Evolutionary conservation across 2,113 vertebrate species (phyloP), one percentile per base, ranked within the genome.

Genomic region (Labeo rohita): DNA sequence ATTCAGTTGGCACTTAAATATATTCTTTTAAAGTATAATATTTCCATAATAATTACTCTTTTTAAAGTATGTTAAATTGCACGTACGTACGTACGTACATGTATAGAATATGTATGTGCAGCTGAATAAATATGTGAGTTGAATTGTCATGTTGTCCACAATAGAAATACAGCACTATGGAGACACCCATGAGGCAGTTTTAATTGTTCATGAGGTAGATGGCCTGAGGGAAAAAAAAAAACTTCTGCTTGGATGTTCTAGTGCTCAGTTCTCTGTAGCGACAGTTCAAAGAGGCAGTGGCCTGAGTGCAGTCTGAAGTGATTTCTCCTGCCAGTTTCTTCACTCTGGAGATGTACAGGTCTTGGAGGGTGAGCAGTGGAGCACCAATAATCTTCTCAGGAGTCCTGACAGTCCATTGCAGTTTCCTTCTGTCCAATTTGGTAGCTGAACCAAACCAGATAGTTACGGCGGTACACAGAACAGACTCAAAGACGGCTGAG

Each of bases 141-240:
- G 56, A 59, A 59, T 3, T 59, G 56, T 21, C 18, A 59, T 3
- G 13, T 59, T 59, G 36, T 21, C 18, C 68, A 63, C 61, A 21
- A 21, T 10, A 72, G 34, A 18, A 72, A 10, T 45, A 16, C 16
- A 43, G 36, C 68, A 43, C 36, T 43, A 7, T 36, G 12, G 13
- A 12, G 68, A 70, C 13, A 68, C 34, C 63, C 63, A 13, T 34
- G 5, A 65, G 63, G 23, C 63, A 65, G 15, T 72, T 72, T 74
- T 49, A 74, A 74, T 28, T 74, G 45, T 74, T 74, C 45, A 74
- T 74, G 72, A 74, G 72, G 72, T 23, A 74, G 72, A 74, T 49
- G 18, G 21, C 72, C 72, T 23, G 43, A 49, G 45, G 72, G 72
- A 4, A 4, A 45, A n/a, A 28, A 61, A 65, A 65, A 74, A 21